Evolutionary conservation across 2,888 invertebrate species (phyloP), one percentile per base, ranked within the genome.

Genomic region (Prosapia bicincta): DNA sequence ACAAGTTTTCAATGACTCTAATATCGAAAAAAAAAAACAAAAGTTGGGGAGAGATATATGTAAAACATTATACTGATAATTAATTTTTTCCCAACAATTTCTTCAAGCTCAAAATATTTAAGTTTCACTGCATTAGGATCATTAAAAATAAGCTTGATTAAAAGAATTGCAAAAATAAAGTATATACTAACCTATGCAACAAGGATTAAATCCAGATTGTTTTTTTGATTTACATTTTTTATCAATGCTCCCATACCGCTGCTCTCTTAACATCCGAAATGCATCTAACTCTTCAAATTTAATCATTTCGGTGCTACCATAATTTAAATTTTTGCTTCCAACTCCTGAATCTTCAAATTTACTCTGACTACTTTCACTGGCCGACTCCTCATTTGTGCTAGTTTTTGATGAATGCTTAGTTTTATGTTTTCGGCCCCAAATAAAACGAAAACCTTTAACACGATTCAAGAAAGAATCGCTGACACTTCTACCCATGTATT

Each of bases 401-500:
- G 26, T 70, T 67, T 76, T 74, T 3, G 54, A 72, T 15, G 28
- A 32, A 54, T 69, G 69, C 66, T 70, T 75, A 26, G 66, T 20
- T 15, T 71, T 65, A 43, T 69, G 65, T 38, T 76, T 76, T 6
- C 67, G 70, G 13, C 73, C 54, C 68, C 70, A 69, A 10, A 76
- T n/a, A 23, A 76, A 76, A 28, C 70, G 65, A 67, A 76, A 76
- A 24, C 76, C 76, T 24, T 76, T 73, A 20, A 70, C 28, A 15
- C 73, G 69, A n/a, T 76, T 70, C 23, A 76, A 70, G 23, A 76
- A 70, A 5, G 76, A 76, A 72, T 76, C 76, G 26, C 76, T 76
- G 20, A 72, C 54, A 67, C 76, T 76, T 28, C 72, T 70, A n/a
- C 76, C 76, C 15, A 76, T 54, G 3, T 66, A 26, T 26, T 76